Conservation (phyloP, 2,113 vertebrate species). For the Theristicus caerulescens region DNA sequence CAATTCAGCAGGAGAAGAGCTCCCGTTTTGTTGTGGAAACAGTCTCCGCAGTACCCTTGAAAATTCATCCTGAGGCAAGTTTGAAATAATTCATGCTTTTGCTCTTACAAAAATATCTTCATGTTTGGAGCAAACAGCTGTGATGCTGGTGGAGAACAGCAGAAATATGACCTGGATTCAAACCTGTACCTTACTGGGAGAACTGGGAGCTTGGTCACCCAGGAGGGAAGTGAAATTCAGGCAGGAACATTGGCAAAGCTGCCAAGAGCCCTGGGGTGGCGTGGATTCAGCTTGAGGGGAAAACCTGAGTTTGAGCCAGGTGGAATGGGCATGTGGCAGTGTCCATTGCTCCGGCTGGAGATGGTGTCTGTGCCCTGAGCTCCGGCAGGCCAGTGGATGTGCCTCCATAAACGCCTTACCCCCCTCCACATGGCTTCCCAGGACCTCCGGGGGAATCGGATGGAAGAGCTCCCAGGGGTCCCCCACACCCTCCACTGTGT, state of each 20-base stretch:
- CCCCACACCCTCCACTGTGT: not conserved
- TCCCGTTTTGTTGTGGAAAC: constrained; percentile 33
- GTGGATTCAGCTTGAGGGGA: not conserved
- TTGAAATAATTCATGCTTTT: constrained; percentile 54
- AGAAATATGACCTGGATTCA: not conserved
- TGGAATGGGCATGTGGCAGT: not conserved
- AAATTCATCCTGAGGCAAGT: constrained; percentile 48
- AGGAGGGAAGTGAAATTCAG: not conserved
- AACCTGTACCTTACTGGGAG: not conserved
- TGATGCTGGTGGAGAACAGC: not conserved
- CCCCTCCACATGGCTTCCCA: not conserved
- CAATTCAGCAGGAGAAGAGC: constrained; percentile 3
- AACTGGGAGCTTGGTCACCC: not conserved
- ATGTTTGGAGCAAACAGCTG: constrained; percentile 34
- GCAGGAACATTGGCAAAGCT: not conserved
- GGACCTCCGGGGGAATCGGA: not conserved
- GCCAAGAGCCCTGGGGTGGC: not conserved
- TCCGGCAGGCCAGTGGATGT: not conserved
- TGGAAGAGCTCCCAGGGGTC: not conserved
- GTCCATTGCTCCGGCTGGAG: not conserved
- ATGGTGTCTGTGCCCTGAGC: not conserved
- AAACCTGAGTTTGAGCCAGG: not conserved
- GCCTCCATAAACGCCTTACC: not conserved
- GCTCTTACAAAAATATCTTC: constrained; percentile 39
- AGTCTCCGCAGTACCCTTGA: constrained; percentile 6